phyloP scores from a whole-genome alignment of 1,140 invertebrate species.

The Trichonephila clavata region DNA sequence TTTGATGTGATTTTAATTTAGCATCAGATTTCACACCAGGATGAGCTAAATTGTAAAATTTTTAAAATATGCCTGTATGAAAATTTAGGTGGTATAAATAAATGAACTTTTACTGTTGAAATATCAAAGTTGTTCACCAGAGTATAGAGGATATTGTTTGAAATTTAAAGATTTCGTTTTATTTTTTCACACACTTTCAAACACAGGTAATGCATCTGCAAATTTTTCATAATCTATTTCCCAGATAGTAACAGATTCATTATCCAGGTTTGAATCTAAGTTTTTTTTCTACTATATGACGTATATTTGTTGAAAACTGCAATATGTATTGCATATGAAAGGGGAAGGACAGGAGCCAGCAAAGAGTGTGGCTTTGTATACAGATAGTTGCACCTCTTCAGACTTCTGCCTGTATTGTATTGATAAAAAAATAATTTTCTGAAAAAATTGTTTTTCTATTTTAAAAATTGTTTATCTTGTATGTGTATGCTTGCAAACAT shows the following conservation, averaged over 20 bases:
- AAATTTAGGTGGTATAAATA: background rate
- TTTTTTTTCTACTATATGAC: slow-evolving; percentile 79
- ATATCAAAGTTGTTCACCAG: slow-evolving; percentile 46
- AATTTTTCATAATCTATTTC: background rate
- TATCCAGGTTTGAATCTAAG: slow-evolving; percentile 78
- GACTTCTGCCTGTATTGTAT: no score
- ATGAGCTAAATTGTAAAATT: background rate
- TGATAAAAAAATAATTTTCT: no score
- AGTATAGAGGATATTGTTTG: background rate
- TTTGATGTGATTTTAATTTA: no score
- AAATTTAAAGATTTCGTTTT: slow-evolving; percentile 19
- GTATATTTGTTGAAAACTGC: slow-evolving; percentile 80
- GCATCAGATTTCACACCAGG: slow-evolving; percentile 45
- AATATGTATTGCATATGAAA: slow-evolving; percentile 81
- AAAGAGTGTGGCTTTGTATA: no score
- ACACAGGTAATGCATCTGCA: background rate
- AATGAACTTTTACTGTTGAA: slow-evolving; percentile 46
- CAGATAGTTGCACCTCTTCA: no score
- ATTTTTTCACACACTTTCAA: no score
- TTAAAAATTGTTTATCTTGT: no score
- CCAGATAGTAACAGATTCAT: background rate
- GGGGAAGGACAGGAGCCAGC: no score
- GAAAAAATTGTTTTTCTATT: no score
- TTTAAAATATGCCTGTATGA: background rate
- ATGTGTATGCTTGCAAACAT: no score